Evolutionary conservation across 2,797 vertebrate genomes (phyloP), one percentile per base, ranked within the genome.

Genomic region (Takifugu ocellatus): DNA sequence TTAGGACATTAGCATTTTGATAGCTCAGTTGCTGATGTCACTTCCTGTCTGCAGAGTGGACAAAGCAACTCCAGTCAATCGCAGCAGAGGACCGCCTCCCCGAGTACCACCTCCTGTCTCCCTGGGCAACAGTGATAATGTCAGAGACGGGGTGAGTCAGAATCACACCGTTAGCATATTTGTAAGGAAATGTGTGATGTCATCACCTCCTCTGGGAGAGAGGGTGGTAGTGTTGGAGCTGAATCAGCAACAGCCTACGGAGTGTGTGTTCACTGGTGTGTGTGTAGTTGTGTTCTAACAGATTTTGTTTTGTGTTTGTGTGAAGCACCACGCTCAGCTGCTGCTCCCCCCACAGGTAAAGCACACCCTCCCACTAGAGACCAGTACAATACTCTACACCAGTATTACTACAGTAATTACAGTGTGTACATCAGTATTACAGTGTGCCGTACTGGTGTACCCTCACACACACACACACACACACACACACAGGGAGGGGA

Each of bases 261-360:
- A 21, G 21, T 21, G 21, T 21, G 21, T 21, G 21, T 21, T 21
- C 21, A 21, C 21, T 21, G 21, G 21, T 21, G 31, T 10, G 31
- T 10, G 31, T 33, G 31, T 9, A 10, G 31, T 33, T 39, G 21
- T 39, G 14, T 47, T 0, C 16, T 68, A 54, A 72, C 61, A 25
- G 16, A 6, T 2, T 68, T 7, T 64, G 45, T 51, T 81, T 52
- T 88, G 59, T 84, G 70, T 73, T 59, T 61, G 42, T 61, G 48
- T 77, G 56, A 83, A 91, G 90, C 88, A 90, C 69, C 85, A 88
- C 29, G 70, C 78, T 86, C 90, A 91, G 83, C 90, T 92, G 58
- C 87, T 92, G 70, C 89, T 86, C n/a, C 82, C 86, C 7, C 83
- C 76, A 55, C 56, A 91, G 91, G 91, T 92, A 89, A 86, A 56